Evolutionary conservation across 37 sponge, comb jelly and placozoan genomes (phyloP).

Genomic region (Beroe forskalii): DNA sequence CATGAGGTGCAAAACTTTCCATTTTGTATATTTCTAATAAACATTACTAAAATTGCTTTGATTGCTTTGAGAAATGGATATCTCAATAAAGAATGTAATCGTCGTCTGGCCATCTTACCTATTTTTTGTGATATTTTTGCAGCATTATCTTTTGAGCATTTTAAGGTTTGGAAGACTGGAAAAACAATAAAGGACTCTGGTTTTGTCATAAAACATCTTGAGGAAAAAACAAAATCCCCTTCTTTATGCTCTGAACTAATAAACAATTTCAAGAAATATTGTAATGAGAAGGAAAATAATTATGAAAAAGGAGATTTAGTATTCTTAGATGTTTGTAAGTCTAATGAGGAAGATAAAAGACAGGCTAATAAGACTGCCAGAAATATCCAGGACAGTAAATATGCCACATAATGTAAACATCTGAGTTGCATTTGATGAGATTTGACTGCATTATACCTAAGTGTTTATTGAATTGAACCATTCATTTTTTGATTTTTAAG

Average conservation of each 20-base stretch:
- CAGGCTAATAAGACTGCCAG: neutral
- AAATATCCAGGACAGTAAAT: neutral
- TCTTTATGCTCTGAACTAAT: conserved; percentile 21
- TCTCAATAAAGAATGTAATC: conserved; percentile 52
- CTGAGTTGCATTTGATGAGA: neutral
- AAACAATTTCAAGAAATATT: conserved; percentile 20
- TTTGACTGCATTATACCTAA: too few species aligned
- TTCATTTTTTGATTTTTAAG: too few species aligned
- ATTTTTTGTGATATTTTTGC: conserved; percentile 47
- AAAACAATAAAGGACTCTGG: conserved; percentile 45
- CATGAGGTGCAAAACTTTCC: conserved; percentile 40
- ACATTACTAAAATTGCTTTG: conserved; percentile 27
- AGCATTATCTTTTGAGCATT: conserved; percentile 8
- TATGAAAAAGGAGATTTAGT: conserved; percentile 49
- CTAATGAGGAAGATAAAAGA: neutral
- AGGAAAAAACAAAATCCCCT: conserved; percentile 22
- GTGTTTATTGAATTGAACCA: too few species aligned
- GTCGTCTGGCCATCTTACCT: conserved; percentile 20
- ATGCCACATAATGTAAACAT: neutral
- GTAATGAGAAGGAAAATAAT: conserved; percentile 41
- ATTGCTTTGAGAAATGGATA: conserved; percentile 37
- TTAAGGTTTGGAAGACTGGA: conserved; percentile 30
- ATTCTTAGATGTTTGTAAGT: conserved; percentile 29
- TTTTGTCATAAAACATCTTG: conserved; percentile 40
- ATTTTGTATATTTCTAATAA: conserved; percentile 54